Evolutionary conservation across 2,888 invertebrate genomes (phyloP).

Genomic region (Eilema sororculum): DNA sequence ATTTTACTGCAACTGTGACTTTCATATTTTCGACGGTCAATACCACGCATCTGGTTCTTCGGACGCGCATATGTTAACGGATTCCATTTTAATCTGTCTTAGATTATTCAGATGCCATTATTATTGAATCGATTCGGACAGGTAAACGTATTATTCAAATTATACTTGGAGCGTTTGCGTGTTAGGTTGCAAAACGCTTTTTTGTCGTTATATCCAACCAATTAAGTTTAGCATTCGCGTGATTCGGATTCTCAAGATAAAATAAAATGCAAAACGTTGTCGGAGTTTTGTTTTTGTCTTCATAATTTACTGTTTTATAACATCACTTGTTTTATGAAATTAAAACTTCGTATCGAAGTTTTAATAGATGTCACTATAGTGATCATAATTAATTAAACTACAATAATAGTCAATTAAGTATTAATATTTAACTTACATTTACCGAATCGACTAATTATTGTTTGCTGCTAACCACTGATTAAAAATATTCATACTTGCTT

Average conservation of each 20-base stretch:
- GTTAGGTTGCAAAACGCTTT: slow-evolving; percentile 76
- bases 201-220: slow-evolving; percentile 77
- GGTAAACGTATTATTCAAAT: slow-evolving; percentile 81
- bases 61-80: slow-evolving; percentile 42
- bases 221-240: slow-evolving; percentile 78
- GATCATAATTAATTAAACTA: too few relatives aligned
- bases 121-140: slow-evolving; percentile 69
- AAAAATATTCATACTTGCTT: neutral
- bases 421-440: neutral
- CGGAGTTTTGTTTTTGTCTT: slow-evolving; percentile 46
- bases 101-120: slow-evolving; percentile 73
- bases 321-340: slow-evolving; percentile 9
- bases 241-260: slow-evolving; percentile 72
- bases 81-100: slow-evolving; percentile 57
- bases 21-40: slow-evolving; percentile 42
- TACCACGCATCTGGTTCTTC: slow-evolving; percentile 47
- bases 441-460: neutral
- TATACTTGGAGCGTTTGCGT: slow-evolving; percentile 72
- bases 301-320: slow-evolving; percentile 45
- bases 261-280: slow-evolving; percentile 51
- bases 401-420: neutral
- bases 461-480: neutral
- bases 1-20: slow-evolving; percentile 28
- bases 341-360: neutral
- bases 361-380: neutral